Conservation (phyloP, 2,797 vertebrate genomes). For the Acrossocheilus fasciatus region DNA sequence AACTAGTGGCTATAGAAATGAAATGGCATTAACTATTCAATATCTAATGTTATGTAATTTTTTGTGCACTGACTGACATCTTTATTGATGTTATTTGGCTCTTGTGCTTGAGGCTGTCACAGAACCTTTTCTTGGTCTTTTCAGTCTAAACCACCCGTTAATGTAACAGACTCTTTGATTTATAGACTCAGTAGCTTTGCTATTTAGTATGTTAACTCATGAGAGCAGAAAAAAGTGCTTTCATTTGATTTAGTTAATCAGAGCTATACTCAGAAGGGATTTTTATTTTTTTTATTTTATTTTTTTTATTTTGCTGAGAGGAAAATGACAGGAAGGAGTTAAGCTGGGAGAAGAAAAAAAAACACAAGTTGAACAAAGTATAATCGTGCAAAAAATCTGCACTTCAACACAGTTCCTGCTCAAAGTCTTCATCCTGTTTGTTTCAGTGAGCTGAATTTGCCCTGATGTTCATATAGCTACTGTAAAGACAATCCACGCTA, state of each 20-base stretch:
- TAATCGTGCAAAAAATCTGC: not conserved
- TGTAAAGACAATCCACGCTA: not conserved
- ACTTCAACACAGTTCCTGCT: not conserved
- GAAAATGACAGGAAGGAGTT: not conserved
- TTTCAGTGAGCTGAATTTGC: not conserved
- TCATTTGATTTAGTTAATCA: too few species aligned
- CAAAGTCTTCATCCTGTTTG: not conserved
- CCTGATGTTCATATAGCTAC: not conserved
- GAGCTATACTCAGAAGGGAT: not conserved
- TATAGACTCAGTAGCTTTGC: too few species aligned
- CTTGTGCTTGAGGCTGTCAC: not conserved
- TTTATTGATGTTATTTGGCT: not conserved
- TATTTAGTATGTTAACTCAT: too few species aligned
- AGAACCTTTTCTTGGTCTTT: too few species aligned
- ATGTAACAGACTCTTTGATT: too few species aligned
- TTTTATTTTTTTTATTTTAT: too few species aligned
- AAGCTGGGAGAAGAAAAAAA: not conserved
- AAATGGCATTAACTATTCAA: not conserved
- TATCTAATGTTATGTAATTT: not conserved
- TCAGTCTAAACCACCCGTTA: too few species aligned
- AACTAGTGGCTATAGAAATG: not conserved
- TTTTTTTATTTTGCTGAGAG: too few species aligned
- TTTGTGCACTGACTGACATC: not conserved
- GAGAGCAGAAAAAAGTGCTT: too few species aligned
- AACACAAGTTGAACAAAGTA: not conserved